Percentiles rank a stretch among this genome's conserved stretches.
phyloP scores from a whole-genome alignment of 2,113 vertebrate genomes.

The Erinaceus europaeus region DNA sequence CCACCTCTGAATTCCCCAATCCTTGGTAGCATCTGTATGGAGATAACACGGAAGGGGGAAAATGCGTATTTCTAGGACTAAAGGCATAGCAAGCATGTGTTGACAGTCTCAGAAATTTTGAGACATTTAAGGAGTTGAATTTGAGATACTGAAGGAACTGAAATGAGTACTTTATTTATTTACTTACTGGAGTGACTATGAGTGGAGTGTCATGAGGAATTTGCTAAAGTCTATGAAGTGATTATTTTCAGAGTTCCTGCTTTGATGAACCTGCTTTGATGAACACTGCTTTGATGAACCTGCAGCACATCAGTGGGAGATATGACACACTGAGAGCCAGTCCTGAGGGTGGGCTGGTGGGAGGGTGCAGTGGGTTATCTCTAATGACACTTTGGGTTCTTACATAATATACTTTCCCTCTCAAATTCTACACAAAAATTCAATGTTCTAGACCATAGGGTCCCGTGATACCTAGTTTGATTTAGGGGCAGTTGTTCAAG shows the following conservation, averaged over 20 bases:
- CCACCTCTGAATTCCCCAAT: background rate
- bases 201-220: background rate
- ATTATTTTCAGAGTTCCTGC: background rate
- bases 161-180: background rate
- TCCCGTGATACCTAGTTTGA: background rate
- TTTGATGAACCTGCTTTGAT: background rate
- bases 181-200: background rate
- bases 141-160: background rate
- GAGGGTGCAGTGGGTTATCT: background rate
- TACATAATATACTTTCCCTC: background rate
- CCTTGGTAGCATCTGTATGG: background rate
- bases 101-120: background rate
- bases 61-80: background rate
- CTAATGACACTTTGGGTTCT: background rate
- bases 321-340: background rate
- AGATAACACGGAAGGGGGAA: background rate
- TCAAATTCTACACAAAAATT: background rate
- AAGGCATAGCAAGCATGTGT: background rate
- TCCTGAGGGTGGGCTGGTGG: background rate
- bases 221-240: background rate
- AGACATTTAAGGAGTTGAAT: background rate
- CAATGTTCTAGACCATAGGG: background rate
- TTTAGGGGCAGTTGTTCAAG: background rate
- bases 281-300: background rate
- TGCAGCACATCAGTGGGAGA: background rate